These are phyloP conservation scores for Archips xylosteana DNA, from an alignment of 2,888 invertebrate species.

Conservation along the genomic window DNA sequence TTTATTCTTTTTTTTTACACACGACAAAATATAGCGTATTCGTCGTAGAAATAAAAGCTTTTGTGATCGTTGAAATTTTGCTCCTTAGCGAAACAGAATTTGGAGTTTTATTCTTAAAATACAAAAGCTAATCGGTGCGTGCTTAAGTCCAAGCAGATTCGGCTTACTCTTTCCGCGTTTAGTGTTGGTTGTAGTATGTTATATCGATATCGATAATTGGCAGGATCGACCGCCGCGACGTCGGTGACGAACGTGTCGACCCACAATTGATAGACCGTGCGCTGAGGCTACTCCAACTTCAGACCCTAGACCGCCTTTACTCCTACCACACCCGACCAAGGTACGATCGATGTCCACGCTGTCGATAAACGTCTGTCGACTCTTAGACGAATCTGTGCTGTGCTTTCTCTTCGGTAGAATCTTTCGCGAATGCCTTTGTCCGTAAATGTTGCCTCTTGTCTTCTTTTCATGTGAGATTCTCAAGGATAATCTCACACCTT, in stretches of 20 bases:
- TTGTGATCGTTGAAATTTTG: neutral
- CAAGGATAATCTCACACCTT: slow-evolving; percentile 2
- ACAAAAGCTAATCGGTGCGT: slow-evolving; percentile 1
- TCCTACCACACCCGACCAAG: slow-evolving; percentile 86
- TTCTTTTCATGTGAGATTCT: neutral
- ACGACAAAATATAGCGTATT: neutral
- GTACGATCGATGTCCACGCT: slow-evolving; percentile 71
- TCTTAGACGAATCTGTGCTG: slow-evolving; percentile 33
- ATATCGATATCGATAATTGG: slow-evolving; percentile 80
- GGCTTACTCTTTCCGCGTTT: slow-evolving; percentile 24
- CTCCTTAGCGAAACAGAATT: neutral
- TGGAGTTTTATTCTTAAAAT: slow-evolving; percentile 2
- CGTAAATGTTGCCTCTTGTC: slow-evolving; percentile 21
- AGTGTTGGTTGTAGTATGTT: slow-evolving; percentile 59
- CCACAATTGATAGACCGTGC: slow-evolving; percentile 84
- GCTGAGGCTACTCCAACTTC: slow-evolving; percentile 84
- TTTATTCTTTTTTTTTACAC: too few relatives aligned
- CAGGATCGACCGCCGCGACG: slow-evolving; percentile 84
- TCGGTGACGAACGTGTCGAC: slow-evolving; percentile 74
- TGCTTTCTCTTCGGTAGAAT: slow-evolving; percentile 35
- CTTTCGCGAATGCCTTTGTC: slow-evolving; percentile 18
- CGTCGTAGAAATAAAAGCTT: slow-evolving; percentile 9
- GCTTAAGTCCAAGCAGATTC: slow-evolving; percentile 2
- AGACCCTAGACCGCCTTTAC: slow-evolving; percentile 86
- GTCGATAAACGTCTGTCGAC: slow-evolving; percentile 38